These are phyloP conservation scores for Alauda arvensis DNA, from an alignment of 2,797 vertebrate species.

Conservation along the genomic window DNA sequence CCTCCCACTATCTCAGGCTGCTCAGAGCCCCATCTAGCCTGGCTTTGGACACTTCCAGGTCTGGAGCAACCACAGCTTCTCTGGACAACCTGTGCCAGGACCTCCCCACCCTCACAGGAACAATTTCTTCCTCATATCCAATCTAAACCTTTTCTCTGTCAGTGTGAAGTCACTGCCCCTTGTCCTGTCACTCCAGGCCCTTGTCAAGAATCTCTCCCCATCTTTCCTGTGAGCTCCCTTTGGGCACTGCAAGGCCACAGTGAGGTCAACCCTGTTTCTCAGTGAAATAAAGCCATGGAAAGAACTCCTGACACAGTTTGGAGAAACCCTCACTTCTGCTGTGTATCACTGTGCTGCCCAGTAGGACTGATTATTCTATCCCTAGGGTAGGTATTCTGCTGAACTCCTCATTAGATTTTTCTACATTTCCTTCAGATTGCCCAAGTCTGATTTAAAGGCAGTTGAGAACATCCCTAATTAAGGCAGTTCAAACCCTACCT, in stretches of 20 bases:
- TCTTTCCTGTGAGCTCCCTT: not conserved
- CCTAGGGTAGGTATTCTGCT: not conserved
- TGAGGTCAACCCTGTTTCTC: not conserved
- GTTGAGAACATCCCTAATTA: not conserved
- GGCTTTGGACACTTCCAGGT: not conserved
- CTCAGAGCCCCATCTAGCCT: not conserved
- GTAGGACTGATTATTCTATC: not conserved
- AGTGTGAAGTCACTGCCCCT: not conserved
- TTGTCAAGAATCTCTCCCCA: not conserved
- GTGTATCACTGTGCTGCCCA: not conserved
- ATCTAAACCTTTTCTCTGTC: rapidly evolving
- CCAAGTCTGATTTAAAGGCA: not conserved
- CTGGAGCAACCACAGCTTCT: not conserved
- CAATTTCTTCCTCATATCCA: rapidly evolving
- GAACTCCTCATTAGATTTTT: not conserved
- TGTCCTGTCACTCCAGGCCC: not conserved
- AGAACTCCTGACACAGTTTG: not conserved
- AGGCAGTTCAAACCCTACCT: not conserved
- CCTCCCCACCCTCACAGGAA: rapidly evolving
- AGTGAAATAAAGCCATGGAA: not conserved
- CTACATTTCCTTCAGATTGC: not conserved
- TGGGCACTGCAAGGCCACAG: rapidly evolving
- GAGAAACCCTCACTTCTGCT: not conserved
- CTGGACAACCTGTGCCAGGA: rapidly evolving
- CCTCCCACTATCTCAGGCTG: rapidly evolving